Evolutionary conservation across 2,113 vertebrate genomes (phyloP).

Genomic region (Vulpes lagopus): DNA sequence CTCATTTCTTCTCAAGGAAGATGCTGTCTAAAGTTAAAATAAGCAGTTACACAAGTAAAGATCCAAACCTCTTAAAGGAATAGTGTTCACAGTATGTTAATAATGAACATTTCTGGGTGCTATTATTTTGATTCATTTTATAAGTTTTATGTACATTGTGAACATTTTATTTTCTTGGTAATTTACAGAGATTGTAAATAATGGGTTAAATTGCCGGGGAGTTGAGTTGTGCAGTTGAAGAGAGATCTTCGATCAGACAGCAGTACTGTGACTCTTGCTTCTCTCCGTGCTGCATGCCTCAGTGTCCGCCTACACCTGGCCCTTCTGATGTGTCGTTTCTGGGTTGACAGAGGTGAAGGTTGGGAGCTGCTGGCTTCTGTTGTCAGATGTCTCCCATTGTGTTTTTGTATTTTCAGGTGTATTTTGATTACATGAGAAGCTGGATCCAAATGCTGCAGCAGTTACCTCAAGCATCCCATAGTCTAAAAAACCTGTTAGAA

Average conservation of each 20-base stretch:
- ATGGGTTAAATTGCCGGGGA: background rate
- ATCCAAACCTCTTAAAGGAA: background rate
- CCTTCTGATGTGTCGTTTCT: accelerated
- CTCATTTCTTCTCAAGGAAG: background rate
- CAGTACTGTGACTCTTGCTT: accelerated
- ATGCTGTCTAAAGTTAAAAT: background rate
- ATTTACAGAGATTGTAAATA: background rate
- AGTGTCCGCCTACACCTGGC: accelerated
- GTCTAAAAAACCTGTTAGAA: constrained; percentile 98
- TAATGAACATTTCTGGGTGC: background rate
- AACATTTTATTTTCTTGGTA: background rate
- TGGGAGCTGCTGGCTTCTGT: background rate
- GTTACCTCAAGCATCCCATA: constrained; percentile 98
- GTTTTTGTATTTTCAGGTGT: constrained; percentile 90
- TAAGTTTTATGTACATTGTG: background rate
- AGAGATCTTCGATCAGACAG: accelerated
- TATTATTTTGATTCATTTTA: background rate
- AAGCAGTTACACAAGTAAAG: too few species aligned
- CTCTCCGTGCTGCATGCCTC: background rate
- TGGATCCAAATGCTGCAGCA: constrained; percentile 99
- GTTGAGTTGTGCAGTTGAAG: background rate
- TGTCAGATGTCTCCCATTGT: constrained; percentile 28
- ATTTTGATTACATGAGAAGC: constrained; percentile 99
- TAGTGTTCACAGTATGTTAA: background rate
- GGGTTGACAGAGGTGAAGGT: accelerated